Evolutionary conservation across 2,888 invertebrate species (phyloP).

Genomic region (Onchidella celtica): DNA sequence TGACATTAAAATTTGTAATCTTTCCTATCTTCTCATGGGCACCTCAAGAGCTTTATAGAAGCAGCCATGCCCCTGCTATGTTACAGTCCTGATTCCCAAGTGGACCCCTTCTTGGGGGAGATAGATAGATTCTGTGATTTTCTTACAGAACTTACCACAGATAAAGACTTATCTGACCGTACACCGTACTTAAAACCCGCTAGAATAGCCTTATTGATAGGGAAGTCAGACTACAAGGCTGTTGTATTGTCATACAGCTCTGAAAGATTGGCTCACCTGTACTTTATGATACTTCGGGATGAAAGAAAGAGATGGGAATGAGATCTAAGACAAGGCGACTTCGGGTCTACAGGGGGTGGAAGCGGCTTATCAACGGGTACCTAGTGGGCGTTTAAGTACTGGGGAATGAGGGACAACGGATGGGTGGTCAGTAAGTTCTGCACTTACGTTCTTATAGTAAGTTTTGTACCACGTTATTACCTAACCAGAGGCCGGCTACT

Average conservation of each 20-base stretch:
- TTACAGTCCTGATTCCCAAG: neutral
- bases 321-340: neutral
- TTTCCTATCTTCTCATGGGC: too few species aligned
- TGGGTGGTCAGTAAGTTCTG: too few species aligned
- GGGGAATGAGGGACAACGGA: too few species aligned
- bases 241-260: neutral
- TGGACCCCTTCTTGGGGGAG: neutral
- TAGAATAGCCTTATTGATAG: neutral
- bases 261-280: neutral
- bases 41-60: too few species aligned
- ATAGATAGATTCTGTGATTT: neutral
- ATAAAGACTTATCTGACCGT: neutral
- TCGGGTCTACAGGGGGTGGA: too few species aligned
- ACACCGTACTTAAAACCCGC: neutral
- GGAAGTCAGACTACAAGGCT: neutral
- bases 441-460: too few species aligned
- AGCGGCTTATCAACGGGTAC: too few species aligned
- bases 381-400: too few species aligned
- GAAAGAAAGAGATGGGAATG: neutral
- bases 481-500: too few species aligned
- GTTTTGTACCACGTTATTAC: too few species aligned
- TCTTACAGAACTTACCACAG: neutral
- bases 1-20: too few species aligned
- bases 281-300: neutral
- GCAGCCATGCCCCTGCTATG: too few species aligned